Base-by-base conservation (phyloP, 2,797 vertebrate species). In the Lepus oiostolus region DNA sequence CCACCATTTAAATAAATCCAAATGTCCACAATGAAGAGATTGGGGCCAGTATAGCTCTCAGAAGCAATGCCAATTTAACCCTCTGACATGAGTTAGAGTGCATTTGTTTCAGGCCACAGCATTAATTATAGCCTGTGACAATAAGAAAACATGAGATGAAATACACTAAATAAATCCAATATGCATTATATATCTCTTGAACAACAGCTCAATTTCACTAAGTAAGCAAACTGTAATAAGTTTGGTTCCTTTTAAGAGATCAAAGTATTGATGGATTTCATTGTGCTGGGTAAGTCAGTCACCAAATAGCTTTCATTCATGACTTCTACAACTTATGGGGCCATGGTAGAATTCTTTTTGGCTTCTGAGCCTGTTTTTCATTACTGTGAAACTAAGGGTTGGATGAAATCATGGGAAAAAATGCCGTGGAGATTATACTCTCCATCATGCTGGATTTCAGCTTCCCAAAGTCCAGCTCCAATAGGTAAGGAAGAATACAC, bases 71-170 rank as follows among this genome's bases (percentile, higher is more conserved):
- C 97, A 98, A 97, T 97, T 98, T 97, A 98, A 96, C 54, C 97
- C 96, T 96, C 90, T 95, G 93, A 90, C 95, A 97, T 96, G 96
- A 85, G 76, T 42, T 88, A 97, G 16, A 95, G 96, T 89, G 90
- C 16, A 70, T 94, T 94, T 95, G 8, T 50, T 96, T 88, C 94
- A 94, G 63, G 95, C 71, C 90, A 95, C 4, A 95, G 70, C 67
- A 96, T 96, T 94, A 97, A 95, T 97, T 95, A 88, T 86, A 96
- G 96, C 96, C 90, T 75, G 95, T 96, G 89, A 98, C 95, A 95
- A 70, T 97, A 97, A 97, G 97, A 97, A 98, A 98, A 98, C 96
- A 93, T 97, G 96, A 98, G 97, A 98, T 98, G 96, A 98, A 98
- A 98, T 97, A 96, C 93, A 97, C 98, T 97, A 98, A 97, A 97